These are phyloP conservation scores for Chloropsis cyanopogon DNA, from an alignment of 2,113 vertebrate genomes.

Conservation along the genomic window DNA sequence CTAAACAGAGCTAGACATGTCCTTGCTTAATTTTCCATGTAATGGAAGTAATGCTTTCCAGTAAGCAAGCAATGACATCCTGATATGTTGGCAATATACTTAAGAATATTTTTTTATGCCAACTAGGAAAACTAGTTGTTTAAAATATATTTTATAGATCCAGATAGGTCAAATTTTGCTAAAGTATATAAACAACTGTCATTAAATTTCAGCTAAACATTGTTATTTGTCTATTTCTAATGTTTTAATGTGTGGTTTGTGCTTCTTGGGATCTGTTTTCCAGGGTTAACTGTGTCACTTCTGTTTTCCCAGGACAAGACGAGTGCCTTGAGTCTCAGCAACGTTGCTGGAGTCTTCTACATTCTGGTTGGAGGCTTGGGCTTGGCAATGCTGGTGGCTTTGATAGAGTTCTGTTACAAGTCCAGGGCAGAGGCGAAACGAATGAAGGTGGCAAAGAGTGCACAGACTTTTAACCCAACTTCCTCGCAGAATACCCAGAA, in stretches of 20 bases:
- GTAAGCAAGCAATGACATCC: slow-evolving; percentile 38
- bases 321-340: slow-evolving; percentile 98
- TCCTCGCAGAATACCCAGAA: slow-evolving; percentile 99
- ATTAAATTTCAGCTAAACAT: not conserved
- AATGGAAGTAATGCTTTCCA: slow-evolving; percentile 33
- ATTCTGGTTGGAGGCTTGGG: slow-evolving; percentile 99
- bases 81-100: slow-evolving; percentile 27
- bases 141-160: slow-evolving; percentile 4
- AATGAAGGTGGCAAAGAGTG: slow-evolving; percentile 98
- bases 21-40: slow-evolving; percentile 39
- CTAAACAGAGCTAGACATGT: not conserved
- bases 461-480: slow-evolving; percentile 98
- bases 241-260: slow-evolving; percentile 12
- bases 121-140: not conserved
- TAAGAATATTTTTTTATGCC: not conserved
- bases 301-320: slow-evolving; percentile 94
- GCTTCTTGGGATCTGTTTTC: not conserved
- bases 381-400: slow-evolving; percentile 99
- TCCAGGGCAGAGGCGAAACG: slow-evolving; percentile 99
- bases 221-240: not conserved
- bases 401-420: slow-evolving; percentile 99
- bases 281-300: slow-evolving; percentile 61
- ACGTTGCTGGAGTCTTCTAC: slow-evolving; percentile 99
- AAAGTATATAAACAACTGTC: not conserved
- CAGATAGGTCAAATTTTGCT: slow-evolving; percentile 3